These are phyloP conservation scores for Clavelina lepadiformis DNA, from an alignment of 23 tunicate species.

Conservation along the genomic window DNA sequence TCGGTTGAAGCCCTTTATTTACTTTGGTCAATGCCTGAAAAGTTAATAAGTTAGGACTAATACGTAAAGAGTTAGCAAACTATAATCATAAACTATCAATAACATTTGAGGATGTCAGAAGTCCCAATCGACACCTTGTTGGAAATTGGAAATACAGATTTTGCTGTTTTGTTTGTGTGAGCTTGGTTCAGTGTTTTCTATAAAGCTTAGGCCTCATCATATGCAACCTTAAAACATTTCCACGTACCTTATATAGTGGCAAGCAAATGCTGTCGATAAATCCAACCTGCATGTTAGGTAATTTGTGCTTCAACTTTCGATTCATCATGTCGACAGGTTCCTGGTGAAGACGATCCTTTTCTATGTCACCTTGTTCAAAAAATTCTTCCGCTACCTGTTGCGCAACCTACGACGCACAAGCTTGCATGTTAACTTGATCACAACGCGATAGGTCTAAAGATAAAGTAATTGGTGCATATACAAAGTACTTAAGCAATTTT, in stretches of 20 bases:
- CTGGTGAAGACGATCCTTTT: constrained; percentile 50
- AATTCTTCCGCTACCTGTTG: constrained; percentile 89
- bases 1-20: constrained; percentile 49
- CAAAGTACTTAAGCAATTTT: too few species aligned
- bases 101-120: too few species aligned
- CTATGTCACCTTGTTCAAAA: constrained; percentile 94
- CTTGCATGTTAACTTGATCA: too few species aligned
- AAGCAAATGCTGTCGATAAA: constrained; percentile 83
- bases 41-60: not conserved
- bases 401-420: constrained; percentile 91
- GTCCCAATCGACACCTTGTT: too few species aligned
- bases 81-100: too few species aligned
- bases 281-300: constrained; percentile 89
- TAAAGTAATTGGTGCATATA: too few species aligned
- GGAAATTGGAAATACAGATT: too few species aligned
- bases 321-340: constrained; percentile 94
- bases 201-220: too few species aligned
- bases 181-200: too few species aligned
- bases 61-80: not conserved
- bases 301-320: constrained; percentile 60
- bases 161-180: too few species aligned
- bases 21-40: constrained; percentile 52
- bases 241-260: constrained; percentile 75
- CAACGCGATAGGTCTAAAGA: too few species aligned
- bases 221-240: too few species aligned